phyloP scores from a whole-genome alignment of 2,113 vertebrate species.

The Deroptyus accipitrinus region DNA sequence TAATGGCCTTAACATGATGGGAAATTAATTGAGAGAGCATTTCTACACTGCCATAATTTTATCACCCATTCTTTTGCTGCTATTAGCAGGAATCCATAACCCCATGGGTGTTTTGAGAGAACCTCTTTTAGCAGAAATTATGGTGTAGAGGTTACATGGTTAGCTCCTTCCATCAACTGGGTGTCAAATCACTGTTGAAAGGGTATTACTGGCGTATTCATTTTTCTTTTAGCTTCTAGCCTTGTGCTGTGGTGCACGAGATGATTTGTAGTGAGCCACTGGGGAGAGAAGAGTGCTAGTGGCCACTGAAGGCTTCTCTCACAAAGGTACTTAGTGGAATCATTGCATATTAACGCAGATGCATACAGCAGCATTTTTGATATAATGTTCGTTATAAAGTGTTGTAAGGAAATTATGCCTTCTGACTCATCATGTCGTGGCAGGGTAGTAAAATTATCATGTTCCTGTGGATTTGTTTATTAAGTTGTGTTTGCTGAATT shows the following conservation, averaged over 20 bases:
- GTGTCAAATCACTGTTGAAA: conserved; percentile 77
- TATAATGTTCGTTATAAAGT: neutral
- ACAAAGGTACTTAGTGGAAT: conserved; percentile 48
- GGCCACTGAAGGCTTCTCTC: conserved; percentile 40
- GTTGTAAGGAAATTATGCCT: neutral
- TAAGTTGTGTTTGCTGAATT: neutral
- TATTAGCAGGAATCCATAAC: conserved; percentile 76
- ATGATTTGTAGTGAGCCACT: conserved; percentile 62
- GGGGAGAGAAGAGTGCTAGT: conserved; percentile 53
- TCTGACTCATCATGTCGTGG: neutral
- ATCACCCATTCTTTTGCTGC: conserved; percentile 69
- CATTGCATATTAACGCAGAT: neutral
- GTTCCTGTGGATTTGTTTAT: neutral
- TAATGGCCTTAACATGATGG: conserved; percentile 77
- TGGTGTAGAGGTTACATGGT: conserved; percentile 65
- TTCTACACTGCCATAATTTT: conserved; percentile 72
- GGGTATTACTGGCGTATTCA: conserved; percentile 70
- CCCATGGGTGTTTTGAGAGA: conserved; percentile 73
- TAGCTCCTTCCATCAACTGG: conserved; percentile 70
- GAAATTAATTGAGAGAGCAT: conserved; percentile 81
- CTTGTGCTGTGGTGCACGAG: conserved; percentile 20
- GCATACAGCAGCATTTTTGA: neutral
- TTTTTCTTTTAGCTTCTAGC: conserved; percentile 67
- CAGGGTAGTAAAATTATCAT: neutral
- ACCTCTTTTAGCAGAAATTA: conserved; percentile 68